Conservation (phyloP, 2,888 invertebrate species). For the Pollenia angustigena region DNA sequence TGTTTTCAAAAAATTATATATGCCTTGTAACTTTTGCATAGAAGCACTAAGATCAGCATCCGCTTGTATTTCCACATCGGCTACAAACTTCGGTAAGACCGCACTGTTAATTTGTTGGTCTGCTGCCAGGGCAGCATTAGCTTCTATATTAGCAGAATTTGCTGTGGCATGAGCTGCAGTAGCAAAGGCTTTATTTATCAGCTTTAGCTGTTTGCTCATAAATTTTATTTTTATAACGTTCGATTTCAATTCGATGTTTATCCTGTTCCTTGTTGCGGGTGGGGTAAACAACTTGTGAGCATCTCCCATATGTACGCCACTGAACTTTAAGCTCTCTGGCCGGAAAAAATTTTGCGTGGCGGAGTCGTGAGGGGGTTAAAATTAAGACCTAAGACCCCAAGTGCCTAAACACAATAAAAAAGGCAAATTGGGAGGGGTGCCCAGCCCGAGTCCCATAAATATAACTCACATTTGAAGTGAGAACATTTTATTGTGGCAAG, state of each 20-base stretch:
- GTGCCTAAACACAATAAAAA: too few species aligned
- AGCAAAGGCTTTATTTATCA: slow-evolving; percentile 60
- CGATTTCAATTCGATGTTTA: slow-evolving; percentile 78
- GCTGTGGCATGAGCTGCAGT: slow-evolving; percentile 25
- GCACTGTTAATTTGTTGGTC: slow-evolving; percentile 35
- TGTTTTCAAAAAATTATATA: slow-evolving; percentile 78
- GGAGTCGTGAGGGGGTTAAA: too few species aligned
- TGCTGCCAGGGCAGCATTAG: slow-evolving; percentile 36
- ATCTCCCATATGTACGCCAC: too few species aligned
- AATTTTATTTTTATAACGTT: slow-evolving; percentile 78
- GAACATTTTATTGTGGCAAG: too few species aligned
- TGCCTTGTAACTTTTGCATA: slow-evolving; percentile 76
- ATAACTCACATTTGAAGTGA: too few species aligned
- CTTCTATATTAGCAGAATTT: slow-evolving; percentile 6
- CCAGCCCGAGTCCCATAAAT: too few species aligned
- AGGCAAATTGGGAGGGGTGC: too few species aligned
- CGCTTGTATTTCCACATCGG: slow-evolving; percentile 76
- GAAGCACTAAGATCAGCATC: slow-evolving; percentile 75
- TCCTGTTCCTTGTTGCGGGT: slow-evolving; percentile 81
- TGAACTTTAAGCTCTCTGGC: too few species aligned
- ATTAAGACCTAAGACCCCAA: too few species aligned
- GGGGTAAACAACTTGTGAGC: too few species aligned
- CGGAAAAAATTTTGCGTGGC: too few species aligned
- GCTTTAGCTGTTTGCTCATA: slow-evolving; percentile 72
- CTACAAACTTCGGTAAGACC: not conserved